These are phyloP conservation scores for Peromyscus eremicus DNA, from an alignment of 2,797 vertebrate genomes.

Conservation along the genomic window DNA sequence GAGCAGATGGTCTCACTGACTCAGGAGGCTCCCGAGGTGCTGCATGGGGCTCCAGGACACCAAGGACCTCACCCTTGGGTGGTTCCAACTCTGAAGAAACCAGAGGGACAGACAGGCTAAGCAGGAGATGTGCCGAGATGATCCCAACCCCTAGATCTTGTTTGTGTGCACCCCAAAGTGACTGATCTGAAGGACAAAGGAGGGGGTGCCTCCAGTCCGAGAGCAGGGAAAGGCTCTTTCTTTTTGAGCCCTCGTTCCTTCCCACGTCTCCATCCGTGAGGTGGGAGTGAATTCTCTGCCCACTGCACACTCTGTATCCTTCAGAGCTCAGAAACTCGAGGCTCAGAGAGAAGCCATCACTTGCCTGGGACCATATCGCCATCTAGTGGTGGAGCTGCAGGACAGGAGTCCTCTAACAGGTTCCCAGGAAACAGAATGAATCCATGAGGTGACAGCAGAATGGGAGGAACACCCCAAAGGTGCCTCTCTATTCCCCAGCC, in stretches of 20 bases:
- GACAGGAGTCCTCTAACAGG: background rate
- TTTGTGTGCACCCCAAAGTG: background rate
- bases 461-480: background rate
- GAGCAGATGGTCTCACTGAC: conserved; percentile 84
- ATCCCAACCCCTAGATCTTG: background rate
- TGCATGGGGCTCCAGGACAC: conserved; percentile 70
- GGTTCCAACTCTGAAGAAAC: conserved; percentile 86
- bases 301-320: background rate
- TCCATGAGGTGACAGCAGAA: background rate
- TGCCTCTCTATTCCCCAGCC: background rate
- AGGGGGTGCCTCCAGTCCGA: background rate
- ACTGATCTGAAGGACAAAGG: no score
- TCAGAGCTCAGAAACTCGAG: background rate
- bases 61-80: background rate
- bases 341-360: background rate
- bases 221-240: background rate
- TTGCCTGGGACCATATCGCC: background rate
- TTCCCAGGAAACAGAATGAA: background rate
- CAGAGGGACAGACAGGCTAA: conserved; percentile 28
- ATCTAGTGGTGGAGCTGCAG: background rate
- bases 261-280: background rate
- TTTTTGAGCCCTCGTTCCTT: background rate
- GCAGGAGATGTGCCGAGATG: background rate
- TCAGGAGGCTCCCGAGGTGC: conserved; percentile 82
- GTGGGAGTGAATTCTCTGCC: background rate